phyloP scores from a whole-genome alignment of 2,113 vertebrate species.

The Bombycilla garrulus region DNA sequence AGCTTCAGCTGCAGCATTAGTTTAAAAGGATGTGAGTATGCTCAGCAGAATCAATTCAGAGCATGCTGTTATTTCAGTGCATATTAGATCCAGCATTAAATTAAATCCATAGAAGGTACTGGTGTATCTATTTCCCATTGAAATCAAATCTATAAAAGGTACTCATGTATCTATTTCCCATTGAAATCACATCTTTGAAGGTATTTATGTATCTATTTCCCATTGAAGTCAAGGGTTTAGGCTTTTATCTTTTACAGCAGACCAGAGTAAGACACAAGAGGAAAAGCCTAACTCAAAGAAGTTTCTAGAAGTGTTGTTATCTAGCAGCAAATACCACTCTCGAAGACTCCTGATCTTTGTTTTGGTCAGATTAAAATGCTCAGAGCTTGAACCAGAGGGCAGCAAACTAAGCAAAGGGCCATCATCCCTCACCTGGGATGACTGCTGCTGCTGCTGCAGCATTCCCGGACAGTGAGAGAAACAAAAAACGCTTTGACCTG shows the following conservation, averaged over 20 bases:
- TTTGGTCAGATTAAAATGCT: neutral
- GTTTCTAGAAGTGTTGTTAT: neutral
- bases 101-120: neutral
- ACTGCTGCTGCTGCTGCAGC: neutral
- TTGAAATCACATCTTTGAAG: neutral
- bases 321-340: neutral
- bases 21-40: neutral
- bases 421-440: neutral
- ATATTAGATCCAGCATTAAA: neutral
- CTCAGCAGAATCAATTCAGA: neutral
- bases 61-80: neutral
- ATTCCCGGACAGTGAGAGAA: neutral
- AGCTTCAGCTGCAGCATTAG: neutral
- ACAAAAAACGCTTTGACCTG: neutral
- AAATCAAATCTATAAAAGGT: neutral
- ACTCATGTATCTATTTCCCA: neutral
- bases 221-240: neutral
- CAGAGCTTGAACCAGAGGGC: neutral
- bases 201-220: neutral
- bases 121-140: neutral
- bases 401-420: neutral
- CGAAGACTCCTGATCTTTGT: neutral
- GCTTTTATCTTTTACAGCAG: neutral
- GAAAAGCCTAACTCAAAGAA: neutral
- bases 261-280: neutral